phyloP scores from a whole-genome alignment of 37 sponge, comb jelly and placozoan species.

The Oopsacas minuta region DNA sequence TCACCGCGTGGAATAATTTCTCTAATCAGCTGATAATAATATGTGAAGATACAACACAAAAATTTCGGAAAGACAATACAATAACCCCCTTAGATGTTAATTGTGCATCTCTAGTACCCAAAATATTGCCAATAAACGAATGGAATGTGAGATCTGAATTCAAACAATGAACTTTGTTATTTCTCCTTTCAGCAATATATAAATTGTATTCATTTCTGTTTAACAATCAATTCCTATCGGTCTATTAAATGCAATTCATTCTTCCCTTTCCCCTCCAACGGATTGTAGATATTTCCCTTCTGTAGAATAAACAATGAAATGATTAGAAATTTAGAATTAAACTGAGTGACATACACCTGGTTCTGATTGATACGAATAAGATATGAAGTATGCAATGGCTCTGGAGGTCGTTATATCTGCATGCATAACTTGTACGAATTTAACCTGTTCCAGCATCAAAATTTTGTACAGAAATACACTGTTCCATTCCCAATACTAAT shows the following conservation, averaged over 20 bases:
- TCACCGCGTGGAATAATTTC: background rate
- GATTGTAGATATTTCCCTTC: background rate
- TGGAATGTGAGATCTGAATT: background rate
- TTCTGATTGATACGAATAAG: no score
- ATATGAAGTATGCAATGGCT: no score
- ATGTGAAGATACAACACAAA: background rate
- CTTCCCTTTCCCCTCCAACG: background rate
- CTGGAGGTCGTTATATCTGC: no score
- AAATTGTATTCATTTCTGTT: background rate
- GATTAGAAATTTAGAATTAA: no score
- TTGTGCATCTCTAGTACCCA: background rate
- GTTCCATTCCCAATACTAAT: no score
- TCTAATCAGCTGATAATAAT: background rate
- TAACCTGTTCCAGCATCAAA: no score
- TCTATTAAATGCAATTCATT: background rate
- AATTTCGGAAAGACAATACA: background rate
- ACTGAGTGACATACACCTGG: no score
- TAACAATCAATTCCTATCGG: background rate
- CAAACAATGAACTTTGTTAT: background rate
- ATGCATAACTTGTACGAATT: no score
- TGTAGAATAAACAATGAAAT: background rate
- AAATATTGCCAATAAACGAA: background rate
- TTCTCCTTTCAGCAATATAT: background rate
- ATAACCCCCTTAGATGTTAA: background rate
- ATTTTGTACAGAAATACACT: no score